These are phyloP conservation scores for Zygaena filipendulae DNA, from an alignment of 2,888 invertebrate species.

Conservation along the genomic window DNA sequence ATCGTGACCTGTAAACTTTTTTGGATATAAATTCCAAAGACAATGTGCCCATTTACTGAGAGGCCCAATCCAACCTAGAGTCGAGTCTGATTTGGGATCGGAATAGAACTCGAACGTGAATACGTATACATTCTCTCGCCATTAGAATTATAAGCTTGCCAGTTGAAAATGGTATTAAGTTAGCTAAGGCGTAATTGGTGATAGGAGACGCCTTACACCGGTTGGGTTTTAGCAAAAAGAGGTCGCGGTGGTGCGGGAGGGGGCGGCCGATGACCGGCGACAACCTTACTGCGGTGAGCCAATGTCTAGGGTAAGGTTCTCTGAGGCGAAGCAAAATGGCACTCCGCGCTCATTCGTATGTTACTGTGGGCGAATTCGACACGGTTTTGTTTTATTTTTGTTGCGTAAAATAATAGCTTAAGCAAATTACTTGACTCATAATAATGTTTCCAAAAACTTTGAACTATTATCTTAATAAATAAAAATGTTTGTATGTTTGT, in stretches of 20 bases:
- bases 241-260: slow-evolving; percentile 43
- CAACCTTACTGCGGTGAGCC: slow-evolving; percentile 49
- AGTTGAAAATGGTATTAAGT: slow-evolving; percentile 24
- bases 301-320: slow-evolving; percentile 63
- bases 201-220: slow-evolving; percentile 30
- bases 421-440: too few species aligned
- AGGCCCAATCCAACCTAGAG: slow-evolving; percentile 1
- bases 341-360: slow-evolving; percentile 25
- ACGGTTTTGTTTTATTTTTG: slow-evolving; percentile 30
- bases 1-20: too few species aligned
- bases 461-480: too few species aligned
- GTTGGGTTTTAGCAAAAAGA: slow-evolving; percentile 43
- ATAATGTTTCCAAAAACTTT: too few species aligned
- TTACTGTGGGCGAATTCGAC: slow-evolving; percentile 37
- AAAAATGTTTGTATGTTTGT: too few species aligned
- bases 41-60: too few species aligned
- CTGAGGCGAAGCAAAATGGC: slow-evolving; percentile 38
- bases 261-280: slow-evolving; percentile 54
- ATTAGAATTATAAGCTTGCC: slow-evolving; percentile 21
- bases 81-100: slow-evolving; percentile 8
- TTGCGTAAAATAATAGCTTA: too few species aligned
- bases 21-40: too few species aligned
- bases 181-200: slow-evolving; percentile 24
- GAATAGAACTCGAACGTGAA: slow-evolving; percentile 2
- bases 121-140: slow-evolving; percentile 8